phyloP scores from a whole-genome alignment of 1,140 invertebrate genomes.

The Himalopsyche phryganea region DNA sequence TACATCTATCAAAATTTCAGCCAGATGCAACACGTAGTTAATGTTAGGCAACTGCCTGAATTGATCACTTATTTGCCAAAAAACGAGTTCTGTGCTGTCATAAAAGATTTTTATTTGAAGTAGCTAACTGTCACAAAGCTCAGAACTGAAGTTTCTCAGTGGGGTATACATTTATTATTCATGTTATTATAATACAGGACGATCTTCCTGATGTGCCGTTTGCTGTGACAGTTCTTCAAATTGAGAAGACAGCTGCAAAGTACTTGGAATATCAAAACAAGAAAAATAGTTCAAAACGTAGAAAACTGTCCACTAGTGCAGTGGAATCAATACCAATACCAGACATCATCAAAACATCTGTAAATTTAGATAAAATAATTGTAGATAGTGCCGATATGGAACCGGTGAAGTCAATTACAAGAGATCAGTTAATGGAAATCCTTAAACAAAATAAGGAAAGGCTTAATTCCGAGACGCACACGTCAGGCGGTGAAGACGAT shows the following conservation, averaged over 20 bases:
- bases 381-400: constrained; percentile 39
- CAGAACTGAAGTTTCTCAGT: no score
- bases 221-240: constrained; percentile 47
- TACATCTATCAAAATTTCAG: no score
- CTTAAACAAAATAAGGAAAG: constrained; percentile 43
- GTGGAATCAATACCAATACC: no score
- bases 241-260: constrained; percentile 44
- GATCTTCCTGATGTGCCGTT: constrained; percentile 47
- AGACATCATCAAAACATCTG: not conserved
- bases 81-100: no score
- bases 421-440: constrained; percentile 40
- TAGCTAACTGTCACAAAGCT: no score
- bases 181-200: no score
- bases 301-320: constrained; percentile 35
- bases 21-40: no score
- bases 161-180: no score
- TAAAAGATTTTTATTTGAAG: no score
- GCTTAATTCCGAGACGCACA: constrained; percentile 17
- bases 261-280: constrained; percentile 45
- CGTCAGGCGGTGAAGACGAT: constrained; percentile 41
- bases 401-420: constrained; percentile 37
- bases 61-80: no score
- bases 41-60: no score
- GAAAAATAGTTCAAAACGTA: constrained; percentile 40
- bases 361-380: constrained; percentile 35